Evolutionary conservation across 2,797 vertebrate species (phyloP).

Genomic region (Acanthurus leucopareius): DNA sequence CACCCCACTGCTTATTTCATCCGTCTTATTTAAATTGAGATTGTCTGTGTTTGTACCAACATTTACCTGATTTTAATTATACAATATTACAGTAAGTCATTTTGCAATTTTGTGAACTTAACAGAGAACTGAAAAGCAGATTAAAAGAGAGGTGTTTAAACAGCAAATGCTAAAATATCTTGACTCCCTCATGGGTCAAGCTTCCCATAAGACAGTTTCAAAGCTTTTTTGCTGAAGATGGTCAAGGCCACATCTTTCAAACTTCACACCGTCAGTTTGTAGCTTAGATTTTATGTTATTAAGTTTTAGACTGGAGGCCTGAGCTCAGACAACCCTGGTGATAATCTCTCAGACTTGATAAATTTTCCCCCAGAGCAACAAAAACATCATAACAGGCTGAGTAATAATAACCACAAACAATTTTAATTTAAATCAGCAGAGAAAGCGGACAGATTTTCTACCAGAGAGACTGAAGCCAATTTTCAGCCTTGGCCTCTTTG

Average conservation of each 20-base stretch:
- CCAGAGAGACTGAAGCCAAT: no score
- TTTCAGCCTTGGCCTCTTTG: background rate
- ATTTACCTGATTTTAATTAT: background rate
- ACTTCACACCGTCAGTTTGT: background rate
- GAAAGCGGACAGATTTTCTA: background rate
- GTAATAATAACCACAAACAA: background rate
- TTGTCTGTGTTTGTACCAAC: background rate
- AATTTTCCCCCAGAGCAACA: background rate
- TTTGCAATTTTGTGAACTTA: background rate
- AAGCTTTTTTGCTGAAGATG: background rate
- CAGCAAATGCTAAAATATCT: background rate
- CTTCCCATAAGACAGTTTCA: background rate
- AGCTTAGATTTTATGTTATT: background rate
- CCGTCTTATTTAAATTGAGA: background rate
- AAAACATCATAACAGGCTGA: background rate
- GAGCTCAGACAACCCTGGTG: background rate
- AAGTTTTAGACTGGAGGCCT: background rate
- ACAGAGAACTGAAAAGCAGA: background rate
- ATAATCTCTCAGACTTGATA: constrained; percentile 8
- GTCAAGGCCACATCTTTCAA: constrained; percentile 5
- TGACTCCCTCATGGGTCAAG: no score
- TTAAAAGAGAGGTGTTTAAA: background rate
- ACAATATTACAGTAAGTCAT: background rate
- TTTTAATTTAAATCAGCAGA: constrained; percentile 13
- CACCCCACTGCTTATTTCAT: background rate